Percentiles rank a stretch among this genome's conserved stretches.
phyloP scores from a whole-genome alignment of 1,140 invertebrate genomes.

The Drosophila suzukii region DNA sequence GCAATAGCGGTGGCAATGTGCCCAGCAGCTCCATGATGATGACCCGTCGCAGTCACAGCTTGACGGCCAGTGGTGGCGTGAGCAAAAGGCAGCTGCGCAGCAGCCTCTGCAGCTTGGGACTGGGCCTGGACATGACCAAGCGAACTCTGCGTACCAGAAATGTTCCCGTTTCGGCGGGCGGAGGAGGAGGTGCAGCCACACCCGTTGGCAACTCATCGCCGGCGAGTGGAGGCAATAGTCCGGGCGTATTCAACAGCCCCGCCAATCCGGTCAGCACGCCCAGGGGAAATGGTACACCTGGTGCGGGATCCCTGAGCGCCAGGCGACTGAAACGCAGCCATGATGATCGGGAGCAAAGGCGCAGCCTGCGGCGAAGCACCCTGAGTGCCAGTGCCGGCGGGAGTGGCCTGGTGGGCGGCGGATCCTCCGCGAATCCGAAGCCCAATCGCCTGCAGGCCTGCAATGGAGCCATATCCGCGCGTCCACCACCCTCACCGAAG shows the following conservation, averaged over 20 bases:
- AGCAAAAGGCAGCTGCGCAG: conserved; percentile 76
- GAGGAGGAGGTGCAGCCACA: conserved; percentile 3
- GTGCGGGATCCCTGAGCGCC: neutral
- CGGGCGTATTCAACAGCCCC: conserved; percentile 4
- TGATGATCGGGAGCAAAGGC: conserved; percentile 58
- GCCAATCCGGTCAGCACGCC: neutral
- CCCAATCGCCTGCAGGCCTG: conserved; percentile 57
- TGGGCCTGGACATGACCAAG: conserved; percentile 57
- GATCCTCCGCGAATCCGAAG: conserved; percentile 25
- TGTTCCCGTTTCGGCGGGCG: conserved; percentile 29
- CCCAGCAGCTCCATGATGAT: conserved; percentile 38
- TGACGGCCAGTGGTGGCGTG: conserved; percentile 32
- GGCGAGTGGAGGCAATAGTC: conserved; percentile 8
- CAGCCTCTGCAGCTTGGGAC: conserved; percentile 47
- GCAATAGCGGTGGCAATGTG: neutral
- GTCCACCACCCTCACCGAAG: conserved; percentile 74
- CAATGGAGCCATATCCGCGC: conserved; percentile 55
- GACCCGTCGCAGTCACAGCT: conserved; percentile 66
- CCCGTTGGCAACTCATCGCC: neutral
- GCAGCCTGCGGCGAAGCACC: conserved; percentile 51
- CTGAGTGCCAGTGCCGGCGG: conserved; percentile 26
- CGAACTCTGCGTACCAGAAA: conserved; percentile 73
- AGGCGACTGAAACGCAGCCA: conserved; percentile 51
- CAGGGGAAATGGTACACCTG: neutral
- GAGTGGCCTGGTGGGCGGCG: conserved; percentile 4